Evolutionary conservation across 2,113 vertebrate species (phyloP).

Genomic region (Dicerorhinus sumatrensis): DNA sequence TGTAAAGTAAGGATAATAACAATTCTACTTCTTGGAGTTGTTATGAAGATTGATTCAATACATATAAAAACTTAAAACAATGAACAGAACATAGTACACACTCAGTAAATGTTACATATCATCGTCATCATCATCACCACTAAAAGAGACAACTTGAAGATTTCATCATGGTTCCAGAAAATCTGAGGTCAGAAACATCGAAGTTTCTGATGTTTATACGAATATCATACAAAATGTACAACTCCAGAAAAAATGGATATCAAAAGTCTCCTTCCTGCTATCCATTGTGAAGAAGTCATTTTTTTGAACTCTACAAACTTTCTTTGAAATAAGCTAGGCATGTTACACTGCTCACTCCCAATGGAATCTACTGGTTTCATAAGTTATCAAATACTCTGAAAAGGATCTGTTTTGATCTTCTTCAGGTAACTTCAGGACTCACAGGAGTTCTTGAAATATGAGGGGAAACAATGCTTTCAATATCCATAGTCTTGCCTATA

Average conservation of each 20-base stretch:
- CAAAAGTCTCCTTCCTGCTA: not conserved
- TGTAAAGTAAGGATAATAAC: not conserved
- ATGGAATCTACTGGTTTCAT: not conserved
- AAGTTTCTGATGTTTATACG: not conserved
- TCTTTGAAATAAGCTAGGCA: not conserved
- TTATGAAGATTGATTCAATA: not conserved
- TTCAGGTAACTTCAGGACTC: not conserved
- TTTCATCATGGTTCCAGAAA: not conserved
- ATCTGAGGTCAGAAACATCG: not conserved
- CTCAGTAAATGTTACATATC: not conserved
- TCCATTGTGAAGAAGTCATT: not conserved
- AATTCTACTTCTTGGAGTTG: not conserved
- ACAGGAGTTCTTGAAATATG: not conserved
- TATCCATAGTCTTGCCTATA: not conserved
- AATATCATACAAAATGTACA: not conserved
- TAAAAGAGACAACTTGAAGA: not conserved
- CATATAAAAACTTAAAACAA: not conserved
- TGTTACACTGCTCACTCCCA: not conserved
- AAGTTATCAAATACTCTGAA: not conserved
- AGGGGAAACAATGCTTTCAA: not conserved
- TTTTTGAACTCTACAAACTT: not conserved
- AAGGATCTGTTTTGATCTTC: not conserved
- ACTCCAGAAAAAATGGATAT: not conserved
- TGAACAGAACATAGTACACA: not conserved
- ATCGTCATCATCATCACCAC: not conserved